Base-by-base conservation (phyloP, 2,113 vertebrate species). In the Alectura lathami region DNA sequence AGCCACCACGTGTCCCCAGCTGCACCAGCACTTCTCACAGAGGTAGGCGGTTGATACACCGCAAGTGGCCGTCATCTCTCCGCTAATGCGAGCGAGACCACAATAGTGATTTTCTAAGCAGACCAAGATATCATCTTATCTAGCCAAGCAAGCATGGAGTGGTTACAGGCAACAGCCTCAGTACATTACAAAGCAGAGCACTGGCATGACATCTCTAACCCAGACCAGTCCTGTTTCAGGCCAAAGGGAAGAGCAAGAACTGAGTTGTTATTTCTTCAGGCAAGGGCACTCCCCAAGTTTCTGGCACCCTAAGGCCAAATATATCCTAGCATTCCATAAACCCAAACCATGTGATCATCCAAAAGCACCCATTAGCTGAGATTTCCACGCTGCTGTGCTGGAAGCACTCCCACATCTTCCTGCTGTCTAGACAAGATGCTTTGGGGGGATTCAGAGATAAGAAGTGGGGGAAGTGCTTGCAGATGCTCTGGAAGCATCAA, bases 341-440 rank as follows among this genome's bases (percentile, higher is more conserved):
- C 29, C 23, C 53, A 57, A 82, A 36, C n/a, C n/a, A 36, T 13
- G 38, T 1, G 2, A 56, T 30, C n/a, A 64, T 27, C 75, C 62
- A 26, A 73, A 94, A 89, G 20, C 14, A 72, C 8, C 13, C 53
- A 36, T 53, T 2, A 72, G 77, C 54, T 17, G 77, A 42, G 32
- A 17, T 54, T 78, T 70, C 38, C 22, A 30, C 3, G 5, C 17
- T 9, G 26, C 9, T 0, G 3, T 32, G 36, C 69, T 83, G 42
- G 16, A 79, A 84, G 57, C 12, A 32, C 32, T 81, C 64, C 74
- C 32, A 29, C 38, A 74, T 47, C 80, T 81, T 54, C 69, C 60
- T 2, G 4, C 48, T 3, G 2, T 9, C 6, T 1, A 68, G 38
- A 3, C 50, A 88, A 24, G 0, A 5, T 20, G 36, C 64, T 83